Percentiles rank a stretch among this genome's conserved stretches.
These are phyloP conservation scores for Smithornis capensis DNA, from an alignment of 2,113 vertebrate species.

Conservation along the genomic window DNA sequence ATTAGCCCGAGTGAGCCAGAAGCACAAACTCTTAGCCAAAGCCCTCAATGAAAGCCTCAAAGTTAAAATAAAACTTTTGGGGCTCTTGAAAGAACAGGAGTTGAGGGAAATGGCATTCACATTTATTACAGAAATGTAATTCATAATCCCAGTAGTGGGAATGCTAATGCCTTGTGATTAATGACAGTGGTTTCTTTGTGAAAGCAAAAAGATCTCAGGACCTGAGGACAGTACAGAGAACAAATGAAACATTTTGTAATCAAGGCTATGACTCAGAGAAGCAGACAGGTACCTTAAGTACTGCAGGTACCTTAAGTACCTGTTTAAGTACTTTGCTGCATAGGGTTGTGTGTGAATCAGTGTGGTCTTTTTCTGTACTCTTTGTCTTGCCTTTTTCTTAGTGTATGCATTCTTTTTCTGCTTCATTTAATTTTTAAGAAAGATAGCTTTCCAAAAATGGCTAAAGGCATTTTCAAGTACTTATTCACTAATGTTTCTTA, in stretches of 20 bases:
- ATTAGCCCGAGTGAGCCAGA: conserved; percentile 28
- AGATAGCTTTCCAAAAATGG: background rate
- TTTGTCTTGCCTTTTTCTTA: background rate
- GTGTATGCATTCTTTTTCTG: background rate
- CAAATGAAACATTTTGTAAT: background rate
- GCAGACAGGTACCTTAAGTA: background rate
- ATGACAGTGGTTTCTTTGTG: background rate
- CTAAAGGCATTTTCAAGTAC: background rate
- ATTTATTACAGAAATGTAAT: conserved; percentile 38
- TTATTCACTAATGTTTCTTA: background rate
- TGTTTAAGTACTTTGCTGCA: background rate
- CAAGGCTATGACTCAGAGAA: background rate
- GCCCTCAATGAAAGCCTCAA: conserved; percentile 6
- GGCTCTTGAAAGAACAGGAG: conserved; percentile 7
- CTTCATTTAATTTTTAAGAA: background rate
- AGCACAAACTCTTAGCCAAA: conserved; percentile 36
- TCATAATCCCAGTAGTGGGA: background rate
- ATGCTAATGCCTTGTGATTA: conserved; percentile 7
- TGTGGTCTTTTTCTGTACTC: rapidly evolving
- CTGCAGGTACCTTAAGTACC: background rate
- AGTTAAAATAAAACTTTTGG: conserved; percentile 36
- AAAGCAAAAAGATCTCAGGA: background rate
- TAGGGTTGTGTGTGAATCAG: background rate
- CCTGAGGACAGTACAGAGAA: background rate
- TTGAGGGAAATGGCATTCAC: conserved; percentile 18